Percentiles rank a stretch among this genome's conserved stretches.
These are phyloP conservation scores for Microcebus griseorufus DNA, from an alignment of 2,113 vertebrate species.

Conservation along the genomic window DNA sequence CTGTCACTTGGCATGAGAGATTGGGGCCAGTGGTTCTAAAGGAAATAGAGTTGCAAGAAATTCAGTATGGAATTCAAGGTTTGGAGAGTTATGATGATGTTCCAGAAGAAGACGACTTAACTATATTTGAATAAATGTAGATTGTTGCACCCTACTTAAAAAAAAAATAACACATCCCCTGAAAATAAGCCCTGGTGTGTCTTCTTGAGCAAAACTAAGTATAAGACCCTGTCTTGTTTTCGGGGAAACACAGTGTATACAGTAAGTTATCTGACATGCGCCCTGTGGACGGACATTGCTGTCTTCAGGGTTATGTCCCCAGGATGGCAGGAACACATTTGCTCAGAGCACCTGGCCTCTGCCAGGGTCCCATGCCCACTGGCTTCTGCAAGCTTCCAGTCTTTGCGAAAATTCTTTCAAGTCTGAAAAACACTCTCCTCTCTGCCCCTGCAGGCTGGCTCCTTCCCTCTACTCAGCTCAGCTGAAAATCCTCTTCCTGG, in stretches of 20 bases:
- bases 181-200: too few species aligned
- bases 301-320: not conserved
- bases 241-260: not conserved
- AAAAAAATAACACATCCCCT: too few species aligned
- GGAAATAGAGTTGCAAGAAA: too few species aligned
- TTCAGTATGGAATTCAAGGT: too few species aligned
- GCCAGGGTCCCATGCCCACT: not conserved
- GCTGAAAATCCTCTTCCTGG: not conserved
- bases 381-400: not conserved
- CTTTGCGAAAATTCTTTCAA: not conserved
- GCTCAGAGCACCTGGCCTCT: not conserved
- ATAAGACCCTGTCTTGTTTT: too few species aligned
- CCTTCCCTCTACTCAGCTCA: not conserved
- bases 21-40: too few species aligned
- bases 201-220: too few species aligned
- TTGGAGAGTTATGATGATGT: too few species aligned
- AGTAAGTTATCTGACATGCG: not conserved
- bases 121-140: too few species aligned
- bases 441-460: not conserved
- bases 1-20: too few species aligned
- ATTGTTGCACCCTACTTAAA: too few species aligned
- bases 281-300: not conserved
- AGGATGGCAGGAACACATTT: not conserved
- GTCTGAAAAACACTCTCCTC: not conserved
- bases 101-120: too few species aligned